Conservation (phyloP, 2,888 invertebrate species). For the Drosophila paranaensis region DNA sequence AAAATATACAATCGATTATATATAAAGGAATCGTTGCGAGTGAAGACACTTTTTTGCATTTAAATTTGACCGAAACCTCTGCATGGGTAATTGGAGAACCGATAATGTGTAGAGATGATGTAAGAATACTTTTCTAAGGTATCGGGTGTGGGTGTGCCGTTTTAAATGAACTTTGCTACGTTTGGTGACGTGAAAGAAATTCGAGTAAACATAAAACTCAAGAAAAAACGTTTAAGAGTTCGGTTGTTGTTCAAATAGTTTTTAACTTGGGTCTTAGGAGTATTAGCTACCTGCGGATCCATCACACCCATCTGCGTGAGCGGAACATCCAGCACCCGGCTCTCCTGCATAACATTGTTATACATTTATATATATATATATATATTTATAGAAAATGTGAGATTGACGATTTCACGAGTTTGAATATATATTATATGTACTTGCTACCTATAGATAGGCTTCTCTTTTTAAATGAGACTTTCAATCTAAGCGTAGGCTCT, state of each 20-base stretch:
- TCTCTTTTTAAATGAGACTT: constrained; percentile 11
- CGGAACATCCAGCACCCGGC: constrained; percentile 95
- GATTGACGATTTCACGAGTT: constrained; percentile 47
- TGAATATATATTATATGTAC: constrained; percentile 39
- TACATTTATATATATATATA: constrained; percentile 38
- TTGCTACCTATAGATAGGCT: constrained; percentile 30
- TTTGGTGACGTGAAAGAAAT: constrained; percentile 53
- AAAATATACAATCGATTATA: neutral
- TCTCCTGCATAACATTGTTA: constrained; percentile 86
- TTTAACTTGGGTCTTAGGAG: constrained; percentile 52
- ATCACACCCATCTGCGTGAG: constrained; percentile 97
- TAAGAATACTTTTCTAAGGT: constrained; percentile 12
- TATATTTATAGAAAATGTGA: constrained; percentile 43
- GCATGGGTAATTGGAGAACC: constrained; percentile 22
- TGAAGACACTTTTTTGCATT: neutral
- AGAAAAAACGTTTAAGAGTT: constrained; percentile 58
- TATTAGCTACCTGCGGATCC: constrained; percentile 92
- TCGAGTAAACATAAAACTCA: constrained; percentile 61
- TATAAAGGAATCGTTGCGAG: neutral
- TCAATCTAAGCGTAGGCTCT: constrained; percentile 19
- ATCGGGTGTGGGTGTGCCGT: constrained; percentile 36
- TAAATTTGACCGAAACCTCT: constrained; percentile 10
- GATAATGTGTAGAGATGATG: constrained; percentile 15
- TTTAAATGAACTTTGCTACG: constrained; percentile 56
- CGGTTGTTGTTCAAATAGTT: constrained; percentile 42